These are phyloP conservation scores for Apus apus DNA, from an alignment of 2,113 vertebrate species.

Conservation along the genomic window DNA sequence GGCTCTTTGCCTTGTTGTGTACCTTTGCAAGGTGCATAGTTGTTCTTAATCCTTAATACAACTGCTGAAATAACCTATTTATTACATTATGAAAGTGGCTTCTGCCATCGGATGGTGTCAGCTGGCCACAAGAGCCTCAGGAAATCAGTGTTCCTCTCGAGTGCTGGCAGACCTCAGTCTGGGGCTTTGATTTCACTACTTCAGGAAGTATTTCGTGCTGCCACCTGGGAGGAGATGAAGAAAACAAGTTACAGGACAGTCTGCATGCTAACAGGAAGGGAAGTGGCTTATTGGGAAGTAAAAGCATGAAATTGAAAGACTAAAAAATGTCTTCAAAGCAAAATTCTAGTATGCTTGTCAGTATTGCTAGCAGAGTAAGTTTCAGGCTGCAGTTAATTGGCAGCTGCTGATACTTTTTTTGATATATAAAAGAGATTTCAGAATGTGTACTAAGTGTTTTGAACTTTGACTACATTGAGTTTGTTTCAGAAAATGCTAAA, in stretches of 20 bases:
- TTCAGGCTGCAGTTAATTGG: not conserved
- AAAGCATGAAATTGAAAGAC: not conserved
- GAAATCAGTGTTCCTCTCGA: not conserved
- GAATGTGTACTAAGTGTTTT: not conserved
- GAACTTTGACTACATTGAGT: not conserved
- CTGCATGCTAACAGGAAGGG: not conserved
- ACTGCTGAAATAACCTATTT: not conserved
- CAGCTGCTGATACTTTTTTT: not conserved
- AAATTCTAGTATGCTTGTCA: not conserved
- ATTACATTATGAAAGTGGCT: not conserved
- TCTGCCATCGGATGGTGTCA: not conserved
- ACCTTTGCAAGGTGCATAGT: not conserved
- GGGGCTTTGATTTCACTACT: not conserved
- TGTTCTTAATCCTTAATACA: not conserved
- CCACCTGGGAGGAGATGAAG: not conserved
- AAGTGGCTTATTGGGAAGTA: not conserved
- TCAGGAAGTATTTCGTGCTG: not conserved
- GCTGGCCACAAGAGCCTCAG: not conserved
- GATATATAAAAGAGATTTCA: not conserved
- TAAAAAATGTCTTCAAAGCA: not conserved
- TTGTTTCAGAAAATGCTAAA: not conserved
- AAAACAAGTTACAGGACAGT: too few species aligned
- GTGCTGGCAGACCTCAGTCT: not conserved
- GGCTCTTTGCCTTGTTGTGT: not conserved
- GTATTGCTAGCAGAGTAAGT: not conserved